Conservation (phyloP, 2,113 vertebrate species). For the Peromyscus leucopus region DNA sequence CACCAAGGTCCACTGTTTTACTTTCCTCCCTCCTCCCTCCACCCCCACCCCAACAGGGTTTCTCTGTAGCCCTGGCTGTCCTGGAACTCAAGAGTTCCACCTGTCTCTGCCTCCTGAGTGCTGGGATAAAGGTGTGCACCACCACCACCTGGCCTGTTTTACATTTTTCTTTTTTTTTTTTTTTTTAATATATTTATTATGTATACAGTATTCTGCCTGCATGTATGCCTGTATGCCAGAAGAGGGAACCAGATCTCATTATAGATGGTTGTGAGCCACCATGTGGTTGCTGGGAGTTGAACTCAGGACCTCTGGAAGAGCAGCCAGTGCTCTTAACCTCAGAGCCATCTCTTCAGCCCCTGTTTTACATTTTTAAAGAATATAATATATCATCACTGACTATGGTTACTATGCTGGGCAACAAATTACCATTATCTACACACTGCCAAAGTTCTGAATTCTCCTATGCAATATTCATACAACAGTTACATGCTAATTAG, state of each 20-base stretch:
- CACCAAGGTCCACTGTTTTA: not conserved
- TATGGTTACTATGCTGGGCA: not conserved
- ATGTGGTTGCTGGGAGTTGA: no score
- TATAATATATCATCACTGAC: not conserved
- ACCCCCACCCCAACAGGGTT: not conserved
- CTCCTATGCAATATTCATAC: not conserved
- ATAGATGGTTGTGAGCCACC: no score
- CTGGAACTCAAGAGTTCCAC: not conserved
- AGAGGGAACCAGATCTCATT: no score
- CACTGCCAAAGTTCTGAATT: slow-evolving; percentile 40
- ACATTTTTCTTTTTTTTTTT: not conserved
- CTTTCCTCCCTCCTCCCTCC: not conserved
- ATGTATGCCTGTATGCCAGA: no score
- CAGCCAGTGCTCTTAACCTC: no score
- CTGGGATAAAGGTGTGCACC: not conserved
- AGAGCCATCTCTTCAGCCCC: no score
- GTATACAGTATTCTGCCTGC: no score
- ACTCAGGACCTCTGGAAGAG: no score
- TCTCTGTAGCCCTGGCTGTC: not conserved
- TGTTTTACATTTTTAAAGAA: slow-evolving; percentile 14
- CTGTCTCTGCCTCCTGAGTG: not conserved
- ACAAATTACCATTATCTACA: slow-evolving; percentile 25
- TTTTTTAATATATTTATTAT: no score
- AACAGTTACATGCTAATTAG: not conserved
- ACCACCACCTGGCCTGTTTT: not conserved